phyloP scores from a whole-genome alignment of 2,888 invertebrate genomes.

The Neoscelio sp. region DNA sequence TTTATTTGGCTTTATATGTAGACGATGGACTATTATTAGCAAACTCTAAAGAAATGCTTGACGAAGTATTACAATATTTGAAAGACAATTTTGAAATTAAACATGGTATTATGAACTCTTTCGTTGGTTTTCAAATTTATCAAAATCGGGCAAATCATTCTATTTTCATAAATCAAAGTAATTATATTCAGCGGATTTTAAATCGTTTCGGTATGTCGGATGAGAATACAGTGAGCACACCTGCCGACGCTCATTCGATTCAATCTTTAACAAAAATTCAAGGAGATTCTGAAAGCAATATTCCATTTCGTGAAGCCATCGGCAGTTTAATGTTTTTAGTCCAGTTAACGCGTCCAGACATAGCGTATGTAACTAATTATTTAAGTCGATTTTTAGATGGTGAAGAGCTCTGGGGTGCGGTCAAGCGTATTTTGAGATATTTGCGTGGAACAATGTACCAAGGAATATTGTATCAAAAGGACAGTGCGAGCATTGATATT shows the following conservation, averaged over 20 bases:
- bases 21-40: constrained; percentile 43
- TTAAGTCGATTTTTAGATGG: constrained; percentile 28
- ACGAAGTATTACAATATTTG: constrained; percentile 15
- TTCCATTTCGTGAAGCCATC: constrained; percentile 49
- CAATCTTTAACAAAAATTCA: background rate
- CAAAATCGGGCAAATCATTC: background rate
- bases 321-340: constrained; percentile 49
- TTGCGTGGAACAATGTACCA: constrained; percentile 25
- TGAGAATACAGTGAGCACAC: constrained; percentile 18
- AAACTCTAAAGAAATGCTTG: background rate
- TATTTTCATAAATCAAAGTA: constrained; percentile 36
- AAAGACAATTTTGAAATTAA: constrained; percentile 28
- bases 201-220: constrained; percentile 47
- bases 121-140: constrained; percentile 27
- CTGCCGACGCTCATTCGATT: constrained; percentile 15
- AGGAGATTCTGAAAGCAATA: background rate
- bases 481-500: background rate
- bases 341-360: constrained; percentile 36
- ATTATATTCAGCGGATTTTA: constrained; percentile 36
- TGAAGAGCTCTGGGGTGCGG: constrained; percentile 35
- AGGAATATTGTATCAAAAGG: constrained; percentile 26
- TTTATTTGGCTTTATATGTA: constrained; percentile 44
- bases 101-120: background rate
- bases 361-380: constrained; percentile 22
- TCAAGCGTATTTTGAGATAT: constrained; percentile 47